Evolutionary conservation across 2,113 vertebrate genomes (phyloP).

Genomic region (Engystomops pustulosus): DNA sequence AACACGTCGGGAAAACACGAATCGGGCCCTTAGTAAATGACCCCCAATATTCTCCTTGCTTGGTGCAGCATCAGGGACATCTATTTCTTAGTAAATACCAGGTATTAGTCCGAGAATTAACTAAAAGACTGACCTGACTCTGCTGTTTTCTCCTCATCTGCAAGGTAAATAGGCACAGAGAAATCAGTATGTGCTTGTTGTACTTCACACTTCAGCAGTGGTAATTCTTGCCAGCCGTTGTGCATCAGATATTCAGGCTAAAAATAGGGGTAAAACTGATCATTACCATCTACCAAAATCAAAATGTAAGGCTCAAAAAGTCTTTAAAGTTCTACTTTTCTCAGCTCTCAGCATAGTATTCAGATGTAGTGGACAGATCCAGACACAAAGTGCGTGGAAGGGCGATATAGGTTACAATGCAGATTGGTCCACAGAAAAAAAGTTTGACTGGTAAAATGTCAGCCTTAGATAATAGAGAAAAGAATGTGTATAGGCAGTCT

Average conservation of each 20-base stretch:
- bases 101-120: background rate
- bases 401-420: too few relatives aligned
- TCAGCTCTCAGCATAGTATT: too few relatives aligned
- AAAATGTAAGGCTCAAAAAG: background rate
- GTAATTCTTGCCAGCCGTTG: slow-evolving; percentile 49
- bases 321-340: too few relatives aligned
- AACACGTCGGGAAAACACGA: too few relatives aligned
- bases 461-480: too few relatives aligned
- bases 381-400: too few relatives aligned
- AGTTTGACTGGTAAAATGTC: too few relatives aligned
- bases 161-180: background rate
- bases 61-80: background rate
- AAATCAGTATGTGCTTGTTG: slow-evolving; percentile 4
- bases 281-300: background rate
- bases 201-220: background rate
- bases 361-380: too few relatives aligned
- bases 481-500: too few relatives aligned
- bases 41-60: too few relatives aligned
- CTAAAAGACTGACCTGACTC: slow-evolving; percentile 36
- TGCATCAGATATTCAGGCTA: slow-evolving; percentile 37
- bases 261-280: background rate
- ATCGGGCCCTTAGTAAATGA: too few relatives aligned
- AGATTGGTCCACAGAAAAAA: too few relatives aligned
- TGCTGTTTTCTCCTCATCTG: background rate
- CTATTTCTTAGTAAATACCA: background rate